Conservation (phyloP, 2,113 vertebrate species). For the Egretta garzetta region DNA sequence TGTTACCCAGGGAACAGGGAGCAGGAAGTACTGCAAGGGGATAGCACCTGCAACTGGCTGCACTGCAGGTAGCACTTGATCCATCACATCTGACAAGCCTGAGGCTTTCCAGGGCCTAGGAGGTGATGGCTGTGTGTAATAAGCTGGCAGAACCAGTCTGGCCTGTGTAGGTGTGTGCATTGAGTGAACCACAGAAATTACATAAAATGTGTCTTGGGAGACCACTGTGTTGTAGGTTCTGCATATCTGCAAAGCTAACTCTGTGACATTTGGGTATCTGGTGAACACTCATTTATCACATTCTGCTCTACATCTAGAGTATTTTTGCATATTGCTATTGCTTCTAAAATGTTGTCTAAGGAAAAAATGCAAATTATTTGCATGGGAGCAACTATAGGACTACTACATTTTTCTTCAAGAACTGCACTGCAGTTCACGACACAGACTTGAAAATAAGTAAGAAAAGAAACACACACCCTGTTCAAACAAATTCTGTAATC, state of each 20-base stretch:
- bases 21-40: neutral
- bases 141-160: neutral
- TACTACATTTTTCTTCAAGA: neutral
- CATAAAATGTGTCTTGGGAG: neutral
- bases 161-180: neutral
- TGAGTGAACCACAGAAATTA: neutral
- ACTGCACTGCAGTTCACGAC: neutral
- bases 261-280: neutral
- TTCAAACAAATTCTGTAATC: neutral
- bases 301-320: neutral
- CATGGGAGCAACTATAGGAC: neutral
- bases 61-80: neutral
- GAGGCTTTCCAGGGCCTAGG: neutral
- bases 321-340: neutral
- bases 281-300: neutral
- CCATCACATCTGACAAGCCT: neutral
- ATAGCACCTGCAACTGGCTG: neutral
- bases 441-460: neutral
- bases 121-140: neutral
- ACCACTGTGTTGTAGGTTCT: neutral
- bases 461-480: neutral
- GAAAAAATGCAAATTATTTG: neutral
- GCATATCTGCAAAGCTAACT: neutral
- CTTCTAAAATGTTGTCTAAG: neutral
- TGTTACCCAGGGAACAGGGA: neutral